These are phyloP conservation scores for Hystrix brachyura DNA, from an alignment of 2,113 vertebrate species.

Conservation along the genomic window DNA sequence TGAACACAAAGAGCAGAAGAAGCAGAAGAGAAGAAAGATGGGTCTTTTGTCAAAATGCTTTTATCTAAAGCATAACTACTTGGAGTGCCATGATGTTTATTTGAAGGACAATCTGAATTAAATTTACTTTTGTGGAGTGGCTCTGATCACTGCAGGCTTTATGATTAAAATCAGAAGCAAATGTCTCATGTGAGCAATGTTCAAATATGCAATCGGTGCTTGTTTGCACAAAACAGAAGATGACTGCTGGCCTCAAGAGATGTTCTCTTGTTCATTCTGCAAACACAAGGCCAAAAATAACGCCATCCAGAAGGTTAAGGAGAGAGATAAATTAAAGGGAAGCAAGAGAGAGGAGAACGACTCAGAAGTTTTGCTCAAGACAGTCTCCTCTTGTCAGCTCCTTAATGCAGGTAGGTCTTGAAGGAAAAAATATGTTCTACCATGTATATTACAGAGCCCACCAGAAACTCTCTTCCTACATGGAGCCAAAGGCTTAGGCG, in stretches of 20 bases:
- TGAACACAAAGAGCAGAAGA: neutral
- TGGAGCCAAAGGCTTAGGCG: neutral
- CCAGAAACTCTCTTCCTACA: neutral
- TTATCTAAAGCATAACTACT: neutral
- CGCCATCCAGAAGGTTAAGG: neutral
- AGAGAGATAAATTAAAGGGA: neutral
- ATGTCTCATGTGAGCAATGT: neutral
- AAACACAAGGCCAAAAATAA: slow-evolving; percentile 44
- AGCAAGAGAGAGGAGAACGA: neutral
- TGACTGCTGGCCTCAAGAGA: neutral
- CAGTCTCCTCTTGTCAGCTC: neutral
- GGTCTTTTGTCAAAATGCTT: neutral
- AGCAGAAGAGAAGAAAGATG: neutral
- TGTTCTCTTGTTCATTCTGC: neutral
- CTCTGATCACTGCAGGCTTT: slow-evolving; percentile 5
- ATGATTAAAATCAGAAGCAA: slow-evolving; percentile 66
- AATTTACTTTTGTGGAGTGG: neutral
- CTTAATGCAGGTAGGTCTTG: neutral
- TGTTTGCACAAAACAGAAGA: neutral
- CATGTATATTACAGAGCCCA: neutral
- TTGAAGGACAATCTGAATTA: neutral
- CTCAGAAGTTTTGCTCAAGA: neutral
- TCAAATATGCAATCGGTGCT: neutral
- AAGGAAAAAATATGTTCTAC: neutral
- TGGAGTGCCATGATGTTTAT: neutral